phyloP scores from a whole-genome alignment of 2,797 vertebrate genomes.

The Cygnus olor region DNA sequence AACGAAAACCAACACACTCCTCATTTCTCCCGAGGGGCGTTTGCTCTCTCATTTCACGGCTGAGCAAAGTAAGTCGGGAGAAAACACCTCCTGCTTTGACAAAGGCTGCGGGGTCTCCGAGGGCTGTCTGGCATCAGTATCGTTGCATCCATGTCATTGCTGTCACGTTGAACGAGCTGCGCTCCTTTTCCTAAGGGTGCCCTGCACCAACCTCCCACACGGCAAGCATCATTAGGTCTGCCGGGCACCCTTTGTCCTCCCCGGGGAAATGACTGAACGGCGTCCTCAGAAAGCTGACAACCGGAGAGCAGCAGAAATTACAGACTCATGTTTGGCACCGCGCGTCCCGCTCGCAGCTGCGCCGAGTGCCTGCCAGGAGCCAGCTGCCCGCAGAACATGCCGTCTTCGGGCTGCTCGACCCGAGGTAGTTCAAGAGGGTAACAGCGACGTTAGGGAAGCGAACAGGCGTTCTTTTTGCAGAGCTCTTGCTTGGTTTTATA shows the following conservation, averaged over 20 bases:
- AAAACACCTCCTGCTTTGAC: neutral
- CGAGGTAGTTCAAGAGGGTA: neutral
- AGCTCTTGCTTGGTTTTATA: neutral
- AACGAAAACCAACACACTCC: slow-evolving; percentile 31
- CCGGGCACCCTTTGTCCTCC: slow-evolving; percentile 16
- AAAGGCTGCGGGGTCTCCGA: neutral
- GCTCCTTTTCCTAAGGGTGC: neutral
- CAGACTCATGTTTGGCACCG: slow-evolving; percentile 31
- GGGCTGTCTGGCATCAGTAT: neutral
- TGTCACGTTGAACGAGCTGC: neutral
- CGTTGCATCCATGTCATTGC: neutral
- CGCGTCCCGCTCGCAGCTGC: neutral
- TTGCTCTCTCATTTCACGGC: neutral
- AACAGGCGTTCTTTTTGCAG: neutral
- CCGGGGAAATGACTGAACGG: slow-evolving; percentile 14
- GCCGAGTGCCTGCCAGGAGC: slow-evolving; percentile 20
- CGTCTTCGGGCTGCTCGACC: slow-evolving; percentile 11
- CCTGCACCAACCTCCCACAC: neutral
- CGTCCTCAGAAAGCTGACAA: neutral
- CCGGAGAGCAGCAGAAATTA: slow-evolving; percentile 3
- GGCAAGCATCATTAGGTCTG: neutral
- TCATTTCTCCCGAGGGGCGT: neutral
- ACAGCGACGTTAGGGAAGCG: neutral
- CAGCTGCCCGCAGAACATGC: slow-evolving; percentile 7
- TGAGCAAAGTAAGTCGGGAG: neutral